Conservation (phyloP, 2,797 vertebrate species). For the Acanthurus leucopareius region DNA sequence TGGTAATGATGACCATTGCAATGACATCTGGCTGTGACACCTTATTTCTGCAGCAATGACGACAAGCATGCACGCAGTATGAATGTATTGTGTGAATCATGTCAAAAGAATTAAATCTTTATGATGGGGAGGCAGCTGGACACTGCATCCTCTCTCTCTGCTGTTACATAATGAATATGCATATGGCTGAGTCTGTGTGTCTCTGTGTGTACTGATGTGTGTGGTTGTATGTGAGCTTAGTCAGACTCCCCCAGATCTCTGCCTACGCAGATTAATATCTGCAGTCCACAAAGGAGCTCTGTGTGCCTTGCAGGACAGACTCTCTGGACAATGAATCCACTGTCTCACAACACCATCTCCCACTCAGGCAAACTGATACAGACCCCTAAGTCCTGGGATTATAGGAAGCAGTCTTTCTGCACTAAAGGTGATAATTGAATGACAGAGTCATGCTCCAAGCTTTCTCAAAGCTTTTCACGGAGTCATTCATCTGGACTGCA, state of each 20-base stretch:
- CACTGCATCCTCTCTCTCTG: constrained; percentile 58
- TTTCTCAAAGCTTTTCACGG: constrained; percentile 38
- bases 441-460: constrained; percentile 29
- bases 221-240: constrained; percentile 77
- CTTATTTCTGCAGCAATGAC: constrained; percentile 57
- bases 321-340: constrained; percentile 79
- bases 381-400: constrained; percentile 57
- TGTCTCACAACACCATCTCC: constrained; percentile 77
- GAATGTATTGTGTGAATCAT: constrained; percentile 47
- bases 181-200: constrained; percentile 56
- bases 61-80: constrained; percentile 28
- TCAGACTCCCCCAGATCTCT: constrained; percentile 79
- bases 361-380: constrained; percentile 69
- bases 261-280: constrained; percentile 84
- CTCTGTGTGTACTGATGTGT: constrained; percentile 62
- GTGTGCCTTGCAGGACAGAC: constrained; percentile 76
- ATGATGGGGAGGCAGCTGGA: constrained; percentile 42
- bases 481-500: constrained; percentile 33
- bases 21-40: constrained; percentile 59
- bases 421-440: constrained; percentile 63
- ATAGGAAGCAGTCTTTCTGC: constrained; percentile 54
- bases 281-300: constrained; percentile 80
- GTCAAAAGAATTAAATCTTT: constrained; percentile 60
- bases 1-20: constrained; percentile 44
- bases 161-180: constrained; percentile 77